Conservation (phyloP, 2,797 vertebrate species). For the Erethizon dorsatum region DNA sequence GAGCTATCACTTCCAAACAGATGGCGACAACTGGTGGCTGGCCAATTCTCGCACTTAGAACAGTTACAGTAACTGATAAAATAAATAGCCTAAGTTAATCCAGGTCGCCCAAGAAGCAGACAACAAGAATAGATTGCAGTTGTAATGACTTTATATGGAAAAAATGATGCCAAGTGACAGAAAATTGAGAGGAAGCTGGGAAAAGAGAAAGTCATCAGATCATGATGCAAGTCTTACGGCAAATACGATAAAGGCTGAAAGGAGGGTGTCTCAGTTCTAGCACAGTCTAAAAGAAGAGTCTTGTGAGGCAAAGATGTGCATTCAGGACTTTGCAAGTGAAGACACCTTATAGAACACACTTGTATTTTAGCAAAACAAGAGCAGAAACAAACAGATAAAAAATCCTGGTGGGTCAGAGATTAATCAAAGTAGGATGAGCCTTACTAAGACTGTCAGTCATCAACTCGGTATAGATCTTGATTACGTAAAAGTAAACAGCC, state of each 20-base stretch:
- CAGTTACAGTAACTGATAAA: background rate
- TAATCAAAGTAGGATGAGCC: background rate
- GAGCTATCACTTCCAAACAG: background rate
- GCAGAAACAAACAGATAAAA: background rate
- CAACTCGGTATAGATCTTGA: background rate
- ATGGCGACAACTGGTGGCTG: too few species aligned
- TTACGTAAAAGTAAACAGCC: background rate
- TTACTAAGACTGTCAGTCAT: background rate
- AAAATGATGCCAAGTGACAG: background rate
- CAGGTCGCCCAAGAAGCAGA: background rate
- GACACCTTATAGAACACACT: background rate
- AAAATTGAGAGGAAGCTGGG: background rate
- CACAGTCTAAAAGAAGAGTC: background rate
- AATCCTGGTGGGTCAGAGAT: background rate
- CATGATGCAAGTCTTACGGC: background rate
- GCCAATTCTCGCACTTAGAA: background rate
- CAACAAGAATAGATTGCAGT: background rate
- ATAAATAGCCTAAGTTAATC: background rate
- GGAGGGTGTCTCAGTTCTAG: accelerated
- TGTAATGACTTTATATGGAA: background rate
- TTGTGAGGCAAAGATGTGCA: background rate
- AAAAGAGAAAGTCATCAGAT: background rate
- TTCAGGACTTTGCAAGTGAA: background rate
- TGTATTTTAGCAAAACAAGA: background rate
- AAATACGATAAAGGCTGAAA: background rate